Evolutionary conservation across 2,888 invertebrate species (phyloP).

Genomic region (Lepidochrysops patricia): DNA sequence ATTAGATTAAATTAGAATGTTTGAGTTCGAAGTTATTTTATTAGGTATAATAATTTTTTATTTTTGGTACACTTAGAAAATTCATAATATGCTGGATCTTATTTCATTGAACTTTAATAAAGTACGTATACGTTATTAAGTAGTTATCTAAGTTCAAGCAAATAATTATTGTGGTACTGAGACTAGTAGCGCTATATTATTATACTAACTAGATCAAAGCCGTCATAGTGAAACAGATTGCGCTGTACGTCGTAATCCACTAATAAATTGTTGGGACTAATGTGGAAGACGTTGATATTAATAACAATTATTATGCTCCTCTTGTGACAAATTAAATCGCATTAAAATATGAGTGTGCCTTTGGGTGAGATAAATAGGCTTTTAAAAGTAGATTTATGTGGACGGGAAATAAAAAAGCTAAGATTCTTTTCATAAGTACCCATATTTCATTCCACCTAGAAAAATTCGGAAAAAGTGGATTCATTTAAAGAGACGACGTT

Average conservation of each 20-base stretch:
- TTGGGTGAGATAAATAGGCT: neutral
- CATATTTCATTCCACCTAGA: neutral
- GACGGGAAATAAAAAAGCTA: neutral
- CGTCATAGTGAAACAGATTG: conserved; percentile 35
- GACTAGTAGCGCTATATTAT: neutral
- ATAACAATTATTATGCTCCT: conserved; percentile 11
- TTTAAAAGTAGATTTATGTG: conserved; percentile 4
- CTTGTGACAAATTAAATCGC: neutral
- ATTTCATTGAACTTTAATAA: too few relatives aligned
- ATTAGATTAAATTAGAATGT: too few relatives aligned
- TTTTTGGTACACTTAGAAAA: too few relatives aligned
- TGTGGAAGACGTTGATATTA: conserved; percentile 10
- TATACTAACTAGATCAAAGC: conserved; percentile 22
- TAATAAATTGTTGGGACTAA: conserved; percentile 26
- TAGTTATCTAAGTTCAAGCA: neutral
- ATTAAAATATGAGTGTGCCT: neutral
- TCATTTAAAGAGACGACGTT: neutral
- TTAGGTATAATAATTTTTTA: too few relatives aligned
- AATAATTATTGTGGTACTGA: neutral
- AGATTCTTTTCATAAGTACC: neutral
- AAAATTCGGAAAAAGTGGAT: neutral
- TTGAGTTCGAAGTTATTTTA: too few relatives aligned
- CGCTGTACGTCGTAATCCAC: conserved; percentile 30
- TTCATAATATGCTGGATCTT: too few relatives aligned
- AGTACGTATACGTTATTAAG: too few relatives aligned